Evolutionary conservation across 2,113 vertebrate genomes (phyloP).

Genomic region (Pao palembangensis): DNA sequence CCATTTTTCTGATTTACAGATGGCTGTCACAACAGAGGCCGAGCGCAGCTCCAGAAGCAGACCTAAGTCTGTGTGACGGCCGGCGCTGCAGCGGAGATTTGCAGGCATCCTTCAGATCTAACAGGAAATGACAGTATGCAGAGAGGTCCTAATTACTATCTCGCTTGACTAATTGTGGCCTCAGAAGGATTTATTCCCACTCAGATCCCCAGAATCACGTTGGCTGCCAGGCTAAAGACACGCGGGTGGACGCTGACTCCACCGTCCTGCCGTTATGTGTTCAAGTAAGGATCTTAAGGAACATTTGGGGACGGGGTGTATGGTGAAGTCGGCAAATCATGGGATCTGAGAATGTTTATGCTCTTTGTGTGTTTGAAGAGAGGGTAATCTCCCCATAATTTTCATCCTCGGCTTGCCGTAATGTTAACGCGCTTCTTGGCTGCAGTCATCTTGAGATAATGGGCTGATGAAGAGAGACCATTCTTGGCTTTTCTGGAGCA

Average conservation of each 20-base stretch:
- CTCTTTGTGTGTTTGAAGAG: conserved; percentile 3
- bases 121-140: conserved; percentile 70
- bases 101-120: conserved; percentile 59
- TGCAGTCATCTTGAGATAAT: conserved; percentile 42
- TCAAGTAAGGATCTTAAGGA: not conserved
- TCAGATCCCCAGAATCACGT: conserved; percentile 37
- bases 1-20: conserved; percentile 31
- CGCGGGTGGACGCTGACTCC: conserved; percentile 21
- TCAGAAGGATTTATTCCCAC: conserved; percentile 62
- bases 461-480: conserved; percentile 41
- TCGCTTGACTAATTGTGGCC: conserved; percentile 71
- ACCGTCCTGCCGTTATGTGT: not conserved
- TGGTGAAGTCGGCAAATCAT: not conserved
- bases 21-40: conserved; percentile 43
- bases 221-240: conserved; percentile 43
- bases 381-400: not conserved
- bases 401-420: conserved; percentile 16
- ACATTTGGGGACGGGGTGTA: not conserved
- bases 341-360: not conserved
- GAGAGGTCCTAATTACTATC: conserved; percentile 73
- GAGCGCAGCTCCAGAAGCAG: conserved; percentile 34
- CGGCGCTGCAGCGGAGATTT: conserved; percentile 33
- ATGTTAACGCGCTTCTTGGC: conserved; percentile 23
- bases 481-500: conserved; percentile 33
- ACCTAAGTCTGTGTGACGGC: conserved; percentile 29